Evolutionary conservation across 2,888 invertebrate genomes (phyloP).

Genomic region (Netelia virgata): DNA sequence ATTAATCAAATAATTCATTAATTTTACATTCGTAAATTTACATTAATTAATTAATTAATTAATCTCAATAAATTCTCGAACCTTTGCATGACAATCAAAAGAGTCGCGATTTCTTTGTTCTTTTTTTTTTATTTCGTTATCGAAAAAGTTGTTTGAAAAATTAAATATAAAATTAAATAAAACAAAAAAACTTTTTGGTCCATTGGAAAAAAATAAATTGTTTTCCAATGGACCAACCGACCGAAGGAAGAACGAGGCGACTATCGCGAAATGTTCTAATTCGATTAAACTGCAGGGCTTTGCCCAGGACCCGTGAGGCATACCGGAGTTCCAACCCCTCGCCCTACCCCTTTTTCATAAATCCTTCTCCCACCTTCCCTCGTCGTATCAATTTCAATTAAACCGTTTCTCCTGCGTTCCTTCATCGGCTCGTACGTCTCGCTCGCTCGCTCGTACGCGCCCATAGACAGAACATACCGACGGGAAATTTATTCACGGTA

Average conservation of each 20-base stretch:
- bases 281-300: constrained; percentile 28
- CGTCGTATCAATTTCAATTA: constrained; percentile 61
- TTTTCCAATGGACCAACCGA: neutral
- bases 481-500: neutral
- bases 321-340: neutral
- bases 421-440: constrained; percentile 2
- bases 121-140: neutral
- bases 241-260: neutral
- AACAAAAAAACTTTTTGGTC: no score
- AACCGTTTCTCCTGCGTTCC: constrained; percentile 33
- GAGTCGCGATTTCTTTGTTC: no score
- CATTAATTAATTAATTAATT: no score
- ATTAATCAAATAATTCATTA: no score
- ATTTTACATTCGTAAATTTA: no score
- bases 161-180: no score
- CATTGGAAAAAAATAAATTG: no score
- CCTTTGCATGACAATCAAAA: no score
- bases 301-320: neutral
- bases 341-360: constrained; percentile 5
- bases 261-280: constrained; percentile 19
- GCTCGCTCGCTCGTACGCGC: neutral
- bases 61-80: no score
- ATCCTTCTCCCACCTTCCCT: neutral
- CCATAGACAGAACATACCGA: neutral
- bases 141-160: no score